A percentile compares a stretch with the other conserved stretches of the same genome.
Conservation (phyloP, 2,888 invertebrate genomes). For the Physocephala rufipes region DNA sequence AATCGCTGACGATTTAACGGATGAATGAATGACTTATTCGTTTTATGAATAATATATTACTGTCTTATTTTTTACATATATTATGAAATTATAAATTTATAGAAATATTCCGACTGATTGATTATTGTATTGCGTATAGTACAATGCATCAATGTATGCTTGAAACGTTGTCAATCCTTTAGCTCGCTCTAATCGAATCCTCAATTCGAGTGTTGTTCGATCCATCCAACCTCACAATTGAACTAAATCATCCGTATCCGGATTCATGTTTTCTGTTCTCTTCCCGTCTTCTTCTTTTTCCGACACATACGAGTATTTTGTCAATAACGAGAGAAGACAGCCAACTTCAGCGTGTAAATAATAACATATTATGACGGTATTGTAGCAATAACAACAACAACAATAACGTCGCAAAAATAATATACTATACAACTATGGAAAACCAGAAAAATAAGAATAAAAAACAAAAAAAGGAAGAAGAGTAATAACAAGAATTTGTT, state of each 20-base stretch:
- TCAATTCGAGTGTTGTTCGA: neutral
- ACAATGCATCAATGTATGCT: too few relatives aligned
- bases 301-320: constrained; percentile 32
- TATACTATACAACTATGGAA: too few relatives aligned
- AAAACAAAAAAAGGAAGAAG: neutral
- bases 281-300: constrained; percentile 19
- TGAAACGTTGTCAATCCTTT: neutral
- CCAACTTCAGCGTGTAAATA: constrained; percentile 29
- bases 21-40: too few relatives aligned
- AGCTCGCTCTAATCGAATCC: too few relatives aligned
- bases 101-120: neutral
- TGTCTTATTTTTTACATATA: too few relatives aligned
- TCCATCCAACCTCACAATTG: constrained; percentile 1
- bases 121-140: neutral
- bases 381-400: constrained; percentile 23
- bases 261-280: constrained; percentile 6
- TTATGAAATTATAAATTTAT: too few relatives aligned
- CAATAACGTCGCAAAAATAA: constrained; percentile 5
- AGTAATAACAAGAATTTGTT: neutral
- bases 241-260: constrained; percentile 12
- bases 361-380: constrained; percentile 26
- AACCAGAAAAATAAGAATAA: constrained; percentile 1
- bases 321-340: constrained; percentile 22
- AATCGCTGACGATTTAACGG: too few relatives aligned
- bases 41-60: too few relatives aligned